Conservation (phyloP, 2,888 invertebrate species). For the Cataglyphis rosenhaueri region DNA sequence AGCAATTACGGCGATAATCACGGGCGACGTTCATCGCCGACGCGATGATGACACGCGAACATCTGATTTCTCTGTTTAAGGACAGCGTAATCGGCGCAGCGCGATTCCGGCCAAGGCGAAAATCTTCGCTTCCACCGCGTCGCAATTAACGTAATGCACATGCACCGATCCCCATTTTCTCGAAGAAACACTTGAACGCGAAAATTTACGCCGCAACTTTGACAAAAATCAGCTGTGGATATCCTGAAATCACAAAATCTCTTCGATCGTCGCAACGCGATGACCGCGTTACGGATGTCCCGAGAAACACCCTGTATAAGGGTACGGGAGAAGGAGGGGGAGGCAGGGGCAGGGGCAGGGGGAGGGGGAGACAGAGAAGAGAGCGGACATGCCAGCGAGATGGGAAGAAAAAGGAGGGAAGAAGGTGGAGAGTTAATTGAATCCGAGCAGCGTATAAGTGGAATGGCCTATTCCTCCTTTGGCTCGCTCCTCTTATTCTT, state of each 20-base stretch:
- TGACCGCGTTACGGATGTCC: slow-evolving; percentile 58
- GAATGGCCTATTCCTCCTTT: slow-evolving; percentile 84
- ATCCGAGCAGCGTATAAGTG: slow-evolving; percentile 85
- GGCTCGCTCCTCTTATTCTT: slow-evolving; percentile 82
- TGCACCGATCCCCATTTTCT: not conserved
- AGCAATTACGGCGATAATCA: slow-evolving; percentile 68
- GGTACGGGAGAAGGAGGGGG: slow-evolving; percentile 70
- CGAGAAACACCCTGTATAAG: slow-evolving; percentile 77
- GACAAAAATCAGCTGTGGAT: not conserved
- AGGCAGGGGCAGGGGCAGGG: slow-evolving; percentile 59
- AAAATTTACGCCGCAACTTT: not conserved
- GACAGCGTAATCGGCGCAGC: slow-evolving; percentile 61
- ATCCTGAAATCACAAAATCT: slow-evolving; percentile 14
- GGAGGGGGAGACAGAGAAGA: slow-evolving; percentile 57
- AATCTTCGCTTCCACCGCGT: slow-evolving; percentile 64
- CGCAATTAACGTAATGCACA: slow-evolving; percentile 44
- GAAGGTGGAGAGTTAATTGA: slow-evolving; percentile 85
- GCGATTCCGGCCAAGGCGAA: slow-evolving; percentile 45
- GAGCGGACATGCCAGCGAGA: slow-evolving; percentile 77
- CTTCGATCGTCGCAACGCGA: slow-evolving; percentile 44
- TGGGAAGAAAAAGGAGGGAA: slow-evolving; percentile 80
- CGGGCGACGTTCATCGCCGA: slow-evolving; percentile 58
- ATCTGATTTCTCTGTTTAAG: slow-evolving; percentile 62
- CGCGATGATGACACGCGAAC: slow-evolving; percentile 64
- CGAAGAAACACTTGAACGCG: too few species aligned